Evolutionary conservation across 2,797 vertebrate genomes (phyloP), one percentile per base, ranked within the genome.

Genomic region (Trematomus bernacchii): DNA sequence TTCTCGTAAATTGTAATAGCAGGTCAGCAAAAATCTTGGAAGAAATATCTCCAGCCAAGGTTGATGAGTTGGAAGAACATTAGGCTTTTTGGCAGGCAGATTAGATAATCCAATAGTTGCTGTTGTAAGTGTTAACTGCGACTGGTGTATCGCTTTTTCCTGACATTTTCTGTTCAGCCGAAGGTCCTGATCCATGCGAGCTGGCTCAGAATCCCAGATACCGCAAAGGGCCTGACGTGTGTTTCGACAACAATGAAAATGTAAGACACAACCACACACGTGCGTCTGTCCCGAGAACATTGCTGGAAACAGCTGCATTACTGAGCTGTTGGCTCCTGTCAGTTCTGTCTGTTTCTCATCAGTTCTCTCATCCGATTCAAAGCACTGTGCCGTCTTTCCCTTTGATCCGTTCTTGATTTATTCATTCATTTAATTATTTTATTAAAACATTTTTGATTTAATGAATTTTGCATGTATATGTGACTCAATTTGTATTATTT

Each of bases 151-250:
- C 0, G 2, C 10, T n/a, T 88, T 92, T 89, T 92, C 84, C 89
- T 92, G 43, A 94, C 54, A n/a, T 52, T 19, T 44, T 72, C 10
- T 76, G 65, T 88, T 87, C 90, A 97, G 98, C 98, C 91, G 95
- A 96, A 85, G 98, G 98, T 73, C 98, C 98, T 19, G 94, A 99
- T 87, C 98, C 96, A 7, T 99, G 98, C 66, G 95, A 97, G 79
- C 95, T 99, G 93, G 97, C 98, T 73, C 96, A 98, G 72, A 97
- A 96, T 15, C 98, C 98, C n/a, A 94, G 98, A 87, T 97, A 99
- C 87, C 95, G 98, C 82, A 99, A 99, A 87, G 98, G 98, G 52
- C 98, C 98, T 0, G 97, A 98, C 3, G 96, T 96, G 87, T 99
- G 98, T 91, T 99, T 99, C 80, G 98, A 99, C 93, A 96, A 98